These are phyloP conservation scores for Drosophila quinaria DNA, from an alignment of 2,888 invertebrate species.

Conservation along the genomic window DNA sequence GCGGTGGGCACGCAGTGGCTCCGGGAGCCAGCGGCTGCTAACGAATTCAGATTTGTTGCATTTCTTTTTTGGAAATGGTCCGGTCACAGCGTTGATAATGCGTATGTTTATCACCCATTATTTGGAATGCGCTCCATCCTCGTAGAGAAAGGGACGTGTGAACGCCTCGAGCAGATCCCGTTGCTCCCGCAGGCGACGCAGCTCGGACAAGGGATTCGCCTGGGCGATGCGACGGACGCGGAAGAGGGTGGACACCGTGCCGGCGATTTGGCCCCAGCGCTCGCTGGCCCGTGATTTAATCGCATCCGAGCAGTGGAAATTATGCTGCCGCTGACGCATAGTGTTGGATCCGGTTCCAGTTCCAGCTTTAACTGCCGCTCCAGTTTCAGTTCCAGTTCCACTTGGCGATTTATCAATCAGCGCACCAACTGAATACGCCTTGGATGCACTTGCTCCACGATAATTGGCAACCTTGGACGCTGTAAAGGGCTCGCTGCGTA, in stretches of 20 bases:
- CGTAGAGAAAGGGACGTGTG: slow-evolving; percentile 64
- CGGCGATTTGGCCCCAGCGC: slow-evolving; percentile 64
- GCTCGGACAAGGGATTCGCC: slow-evolving; percentile 53
- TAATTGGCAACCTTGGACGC: neutral
- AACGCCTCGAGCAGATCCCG: slow-evolving; percentile 67
- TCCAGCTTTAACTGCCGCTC: neutral
- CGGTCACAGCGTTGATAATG: too few species aligned
- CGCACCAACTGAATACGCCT: neutral
- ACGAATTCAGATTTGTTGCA: too few species aligned
- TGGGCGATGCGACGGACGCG: slow-evolving; percentile 57
- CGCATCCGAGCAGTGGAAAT: slow-evolving; percentile 3
- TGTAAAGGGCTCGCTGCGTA: slow-evolving; percentile 51
- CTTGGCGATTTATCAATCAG: neutral
- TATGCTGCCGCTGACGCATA: neutral
- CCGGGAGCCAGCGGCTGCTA: too few species aligned
- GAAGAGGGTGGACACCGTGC: slow-evolving; percentile 61
- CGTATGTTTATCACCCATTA: neutral
- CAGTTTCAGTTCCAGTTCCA: too few species aligned
- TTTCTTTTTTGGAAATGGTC: too few species aligned
- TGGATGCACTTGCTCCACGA: neutral
- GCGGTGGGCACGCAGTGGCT: too few species aligned
- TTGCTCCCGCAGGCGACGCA: slow-evolving; percentile 60
- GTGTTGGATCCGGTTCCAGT: neutral
- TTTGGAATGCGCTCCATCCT: slow-evolving; percentile 25
- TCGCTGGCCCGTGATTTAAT: slow-evolving; percentile 54